phyloP scores from a whole-genome alignment of 2,797 vertebrate species.

The Vultur gryphus region DNA sequence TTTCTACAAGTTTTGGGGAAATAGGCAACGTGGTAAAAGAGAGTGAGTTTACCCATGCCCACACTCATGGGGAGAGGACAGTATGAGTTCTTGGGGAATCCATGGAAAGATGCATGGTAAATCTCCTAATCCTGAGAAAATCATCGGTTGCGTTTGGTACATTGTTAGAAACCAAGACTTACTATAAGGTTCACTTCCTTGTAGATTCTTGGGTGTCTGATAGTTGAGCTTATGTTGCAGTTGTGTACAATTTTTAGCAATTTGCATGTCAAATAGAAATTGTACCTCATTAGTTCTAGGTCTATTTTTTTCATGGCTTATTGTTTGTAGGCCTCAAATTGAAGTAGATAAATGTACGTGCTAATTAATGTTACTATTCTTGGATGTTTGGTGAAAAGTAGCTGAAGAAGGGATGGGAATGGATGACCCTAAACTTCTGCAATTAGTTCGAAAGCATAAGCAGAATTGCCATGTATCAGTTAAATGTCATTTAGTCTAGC shows the following conservation, averaged over 20 bases:
- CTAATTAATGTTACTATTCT: not conserved
- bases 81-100: not conserved
- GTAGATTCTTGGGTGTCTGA: not conserved
- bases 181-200: accelerated
- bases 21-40: not conserved
- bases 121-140: not conserved
- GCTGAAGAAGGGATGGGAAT: not conserved
- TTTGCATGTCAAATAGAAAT: not conserved
- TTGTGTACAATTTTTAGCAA: not conserved
- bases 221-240: not conserved
- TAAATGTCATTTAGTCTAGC: not conserved
- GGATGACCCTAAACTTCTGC: not conserved
- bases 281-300: not conserved
- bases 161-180: not conserved
- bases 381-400: not conserved
- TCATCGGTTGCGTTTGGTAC: accelerated
- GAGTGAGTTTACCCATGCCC: not conserved
- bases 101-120: not conserved
- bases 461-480: not conserved
- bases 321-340: not conserved
- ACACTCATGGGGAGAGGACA: not conserved
- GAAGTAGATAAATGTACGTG: not conserved
- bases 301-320: not conserved
- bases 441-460: not conserved
- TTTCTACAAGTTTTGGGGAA: not conserved